A percentile compares a stretch with the other conserved stretches of the same genome.
Conservation (phyloP, 2,113 vertebrate genomes). For the Edolisoma coerulescens region DNA sequence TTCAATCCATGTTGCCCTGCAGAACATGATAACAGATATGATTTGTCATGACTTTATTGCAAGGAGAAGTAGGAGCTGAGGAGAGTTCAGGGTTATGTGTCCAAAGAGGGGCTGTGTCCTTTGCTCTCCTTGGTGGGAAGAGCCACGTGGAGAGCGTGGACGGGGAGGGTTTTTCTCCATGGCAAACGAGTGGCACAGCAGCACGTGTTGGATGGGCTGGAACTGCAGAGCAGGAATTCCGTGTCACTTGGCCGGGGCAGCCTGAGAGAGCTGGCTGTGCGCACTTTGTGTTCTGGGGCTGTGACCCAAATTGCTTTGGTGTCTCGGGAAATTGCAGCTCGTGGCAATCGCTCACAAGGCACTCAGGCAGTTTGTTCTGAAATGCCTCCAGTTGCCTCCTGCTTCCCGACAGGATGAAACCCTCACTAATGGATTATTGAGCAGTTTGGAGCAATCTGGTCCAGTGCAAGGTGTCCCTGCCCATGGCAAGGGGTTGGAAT, state of each 20-base stretch:
- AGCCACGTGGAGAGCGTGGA: background rate
- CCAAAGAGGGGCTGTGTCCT: background rate
- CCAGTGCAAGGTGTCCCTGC: background rate
- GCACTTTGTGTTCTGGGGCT: background rate
- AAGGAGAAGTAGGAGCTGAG: background rate
- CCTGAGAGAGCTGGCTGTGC: background rate
- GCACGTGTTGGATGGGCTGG: background rate
- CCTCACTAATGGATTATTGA: background rate
- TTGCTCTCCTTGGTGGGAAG: background rate
- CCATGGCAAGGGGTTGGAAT: background rate
- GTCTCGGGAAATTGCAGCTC: background rate
- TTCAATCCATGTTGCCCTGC: background rate
- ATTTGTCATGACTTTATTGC: background rate
- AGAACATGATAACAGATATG: background rate
- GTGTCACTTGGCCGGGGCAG: fast-evolving
- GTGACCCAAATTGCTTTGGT: background rate
- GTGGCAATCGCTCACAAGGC: background rate
- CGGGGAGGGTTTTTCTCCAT: background rate
- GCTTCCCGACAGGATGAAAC: background rate
- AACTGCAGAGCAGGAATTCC: background rate
- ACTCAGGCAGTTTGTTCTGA: background rate
- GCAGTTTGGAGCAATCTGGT: background rate
- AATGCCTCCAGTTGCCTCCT: background rate
- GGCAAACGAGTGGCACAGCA: background rate
- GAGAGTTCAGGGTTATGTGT: background rate